Percentiles rank a stretch among this genome's conserved stretches.
These are phyloP conservation scores for Clarias macrocephalus DNA, from an alignment of 2,113 vertebrate genomes.

Conservation along the genomic window DNA sequence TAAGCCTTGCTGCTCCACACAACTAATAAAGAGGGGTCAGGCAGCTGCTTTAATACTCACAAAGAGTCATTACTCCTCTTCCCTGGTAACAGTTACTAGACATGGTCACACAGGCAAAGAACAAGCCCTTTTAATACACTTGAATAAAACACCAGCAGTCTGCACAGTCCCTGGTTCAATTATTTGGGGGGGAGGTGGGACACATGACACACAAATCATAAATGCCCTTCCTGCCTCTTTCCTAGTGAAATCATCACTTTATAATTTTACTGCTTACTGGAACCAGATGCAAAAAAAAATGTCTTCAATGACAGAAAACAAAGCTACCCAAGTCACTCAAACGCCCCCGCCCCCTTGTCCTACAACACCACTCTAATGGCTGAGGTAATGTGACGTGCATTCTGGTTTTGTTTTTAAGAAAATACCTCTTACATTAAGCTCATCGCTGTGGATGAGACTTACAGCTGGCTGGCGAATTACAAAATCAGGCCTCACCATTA, in stretches of 20 bases:
- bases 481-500: slow-evolving; percentile 46
- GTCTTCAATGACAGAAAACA: slow-evolving; percentile 9
- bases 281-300: slow-evolving; percentile 20
- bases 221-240: slow-evolving; percentile 11
- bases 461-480: slow-evolving; percentile 1
- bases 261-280: slow-evolving; percentile 8
- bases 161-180: slow-evolving; percentile 8
- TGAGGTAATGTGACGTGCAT: background rate
- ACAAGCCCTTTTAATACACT: slow-evolving; percentile 22
- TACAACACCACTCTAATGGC: background rate
- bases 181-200: background rate
- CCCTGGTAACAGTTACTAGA: slow-evolving; percentile 37
- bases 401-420: slow-evolving; percentile 32
- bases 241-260: slow-evolving; percentile 4
- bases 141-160: slow-evolving; percentile 28
- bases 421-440: slow-evolving; percentile 15
- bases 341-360: slow-evolving; percentile 12
- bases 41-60: slow-evolving; percentile 43
- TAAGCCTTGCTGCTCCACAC: slow-evolving; percentile 44
- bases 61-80: slow-evolving; percentile 41
- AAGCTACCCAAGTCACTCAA: slow-evolving; percentile 1
- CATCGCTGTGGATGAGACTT: slow-evolving; percentile 19
- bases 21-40: slow-evolving; percentile 41
- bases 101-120: slow-evolving; percentile 14
- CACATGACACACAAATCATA: background rate